These are phyloP conservation scores for Amiota minor DNA, from an alignment of 2,888 invertebrate species.

Conservation along the genomic window DNA sequence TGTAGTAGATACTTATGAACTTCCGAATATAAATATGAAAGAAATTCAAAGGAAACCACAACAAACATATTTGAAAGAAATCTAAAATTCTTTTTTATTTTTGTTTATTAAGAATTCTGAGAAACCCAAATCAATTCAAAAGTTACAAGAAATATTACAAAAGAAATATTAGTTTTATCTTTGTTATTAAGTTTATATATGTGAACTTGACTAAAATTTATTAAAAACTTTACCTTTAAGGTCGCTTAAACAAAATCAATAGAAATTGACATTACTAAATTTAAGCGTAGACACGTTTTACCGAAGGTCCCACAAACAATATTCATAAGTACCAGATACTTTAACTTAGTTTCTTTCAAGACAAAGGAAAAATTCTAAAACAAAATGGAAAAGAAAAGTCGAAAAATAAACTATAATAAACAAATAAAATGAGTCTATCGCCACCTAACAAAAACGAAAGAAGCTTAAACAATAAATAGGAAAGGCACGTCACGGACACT, in stretches of 20 bases:
- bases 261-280: not conserved
- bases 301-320: constrained; percentile 13
- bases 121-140: no score
- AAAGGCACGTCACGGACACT: constrained; percentile 35
- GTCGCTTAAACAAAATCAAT: no score
- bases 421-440: not conserved
- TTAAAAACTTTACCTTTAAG: not conserved
- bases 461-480: constrained; percentile 41
- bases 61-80: no score
- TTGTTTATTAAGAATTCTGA: no score
- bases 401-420: constrained; percentile 1
- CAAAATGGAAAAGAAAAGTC: not conserved
- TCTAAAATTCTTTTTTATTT: no score
- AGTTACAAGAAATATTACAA: no score
- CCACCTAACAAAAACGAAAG: constrained; percentile 34
- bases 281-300: constrained; percentile 18
- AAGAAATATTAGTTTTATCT: no score
- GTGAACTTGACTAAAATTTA: not conserved
- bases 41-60: no score
- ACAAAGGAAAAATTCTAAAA: constrained; percentile 9
- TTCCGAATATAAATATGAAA: no score
- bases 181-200: no score
- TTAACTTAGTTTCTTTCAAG: constrained; percentile 5
- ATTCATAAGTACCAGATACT: constrained; percentile 11
- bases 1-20: no score